These are phyloP conservation scores for Hyperoodon ampullatus DNA, from an alignment of 2,113 vertebrate species.

Conservation along the genomic window DNA sequence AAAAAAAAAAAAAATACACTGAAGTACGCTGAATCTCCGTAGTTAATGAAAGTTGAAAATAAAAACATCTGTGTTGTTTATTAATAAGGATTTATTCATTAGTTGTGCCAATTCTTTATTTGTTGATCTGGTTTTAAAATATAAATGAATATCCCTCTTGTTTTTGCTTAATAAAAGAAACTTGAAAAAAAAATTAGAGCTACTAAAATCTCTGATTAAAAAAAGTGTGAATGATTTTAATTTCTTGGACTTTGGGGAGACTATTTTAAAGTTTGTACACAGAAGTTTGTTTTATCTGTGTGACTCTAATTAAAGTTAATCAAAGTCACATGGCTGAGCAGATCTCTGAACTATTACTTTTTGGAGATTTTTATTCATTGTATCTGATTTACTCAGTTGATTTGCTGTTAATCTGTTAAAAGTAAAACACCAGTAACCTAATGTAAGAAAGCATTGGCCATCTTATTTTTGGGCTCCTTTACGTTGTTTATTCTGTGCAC, in stretches of 20 bases:
- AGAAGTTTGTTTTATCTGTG: constrained; percentile 51
- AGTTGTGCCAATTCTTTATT: background rate
- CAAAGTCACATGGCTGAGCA: constrained; percentile 40
- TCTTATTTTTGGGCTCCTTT: background rate
- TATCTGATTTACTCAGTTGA: background rate
- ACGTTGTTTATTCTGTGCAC: background rate
- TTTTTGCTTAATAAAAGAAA: constrained; percentile 40
- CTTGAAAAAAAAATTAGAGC: background rate
- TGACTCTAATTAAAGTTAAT: constrained; percentile 37
- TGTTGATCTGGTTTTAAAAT: constrained; percentile 35
- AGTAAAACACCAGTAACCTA: background rate
- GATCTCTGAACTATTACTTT: background rate
- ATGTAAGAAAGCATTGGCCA: fast-evolving
- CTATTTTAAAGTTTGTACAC: constrained; percentile 30
- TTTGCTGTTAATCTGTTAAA: background rate
- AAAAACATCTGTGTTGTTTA: background rate
- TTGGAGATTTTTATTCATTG: background rate
- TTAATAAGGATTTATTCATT: constrained; percentile 12
- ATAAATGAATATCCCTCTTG: background rate
- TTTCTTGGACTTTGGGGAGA: constrained; percentile 56
- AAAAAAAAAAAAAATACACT: background rate
- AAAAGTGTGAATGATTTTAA: constrained; percentile 54
- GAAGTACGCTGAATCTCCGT: background rate
- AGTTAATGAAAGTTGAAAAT: constrained; percentile 14
- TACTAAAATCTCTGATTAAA: constrained; percentile 39